Percentiles rank a stretch among this genome's conserved stretches.
phyloP scores from a whole-genome alignment of 1,140 invertebrate species.

The Leptonema lineaticorne region DNA sequence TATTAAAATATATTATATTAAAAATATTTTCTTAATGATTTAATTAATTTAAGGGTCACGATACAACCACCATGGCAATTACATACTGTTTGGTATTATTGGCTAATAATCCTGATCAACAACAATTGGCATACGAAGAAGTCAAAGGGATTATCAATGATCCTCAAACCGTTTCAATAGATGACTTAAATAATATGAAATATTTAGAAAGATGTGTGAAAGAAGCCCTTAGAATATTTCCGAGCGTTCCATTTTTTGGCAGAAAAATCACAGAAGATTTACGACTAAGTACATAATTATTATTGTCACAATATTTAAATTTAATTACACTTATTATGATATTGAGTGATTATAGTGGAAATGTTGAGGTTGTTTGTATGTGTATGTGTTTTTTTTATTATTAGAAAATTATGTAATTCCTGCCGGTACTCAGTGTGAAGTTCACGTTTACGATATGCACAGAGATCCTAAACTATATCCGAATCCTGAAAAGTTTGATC shows the following conservation, averaged over 20 bases:
- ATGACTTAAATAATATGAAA: conserved; percentile 66
- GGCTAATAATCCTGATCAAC: conserved; percentile 41
- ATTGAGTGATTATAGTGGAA: no score
- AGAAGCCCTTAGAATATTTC: conserved; percentile 66
- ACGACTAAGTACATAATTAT: conserved; percentile 58
- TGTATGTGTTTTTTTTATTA: conserved; percentile 6
- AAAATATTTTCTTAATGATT: conserved; percentile 7
- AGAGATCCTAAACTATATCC: conserved; percentile 27
- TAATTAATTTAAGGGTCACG: conserved; percentile 43
- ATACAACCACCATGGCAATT: conserved; percentile 43
- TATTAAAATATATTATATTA: neutral
- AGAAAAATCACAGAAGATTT: conserved; percentile 62
- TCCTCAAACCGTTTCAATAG: conserved; percentile 56
- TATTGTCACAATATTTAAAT: neutral
- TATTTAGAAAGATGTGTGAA: conserved; percentile 75
- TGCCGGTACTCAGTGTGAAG: conserved; percentile 12
- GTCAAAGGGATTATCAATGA: conserved; percentile 62
- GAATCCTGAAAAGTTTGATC: conserved; percentile 35
- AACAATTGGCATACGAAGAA: conserved; percentile 67
- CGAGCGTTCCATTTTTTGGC: conserved; percentile 71
- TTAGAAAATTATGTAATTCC: conserved; percentile 26
- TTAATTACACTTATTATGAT: neutral
- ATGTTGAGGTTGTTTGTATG: no score
- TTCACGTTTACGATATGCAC: conserved; percentile 34
- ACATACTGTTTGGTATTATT: conserved; percentile 41